Evolutionary conservation across 2,797 vertebrate species (phyloP), one percentile per base, ranked within the genome.

Genomic region (Lagorchestes hirsutus): DNA sequence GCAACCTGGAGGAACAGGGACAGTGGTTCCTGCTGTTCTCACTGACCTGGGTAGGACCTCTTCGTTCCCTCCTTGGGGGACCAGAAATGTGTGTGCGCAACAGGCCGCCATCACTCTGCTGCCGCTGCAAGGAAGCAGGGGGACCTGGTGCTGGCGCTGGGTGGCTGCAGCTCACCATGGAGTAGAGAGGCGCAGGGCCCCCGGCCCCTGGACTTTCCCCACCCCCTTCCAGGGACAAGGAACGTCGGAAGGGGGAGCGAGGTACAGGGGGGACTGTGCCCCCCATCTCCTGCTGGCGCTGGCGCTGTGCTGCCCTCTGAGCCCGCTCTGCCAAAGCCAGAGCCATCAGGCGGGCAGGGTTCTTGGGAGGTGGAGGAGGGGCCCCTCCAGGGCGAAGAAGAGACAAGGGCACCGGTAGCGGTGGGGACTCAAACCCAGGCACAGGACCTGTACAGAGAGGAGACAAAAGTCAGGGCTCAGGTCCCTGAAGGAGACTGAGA

Each of bases 331-430:
- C 99, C 95, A 99, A 98, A 50, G 98, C 99, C 92, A 99, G 97
- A 5, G 99, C 99, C 99, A 99, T 99, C 90, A 99, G 98, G 2
- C 99, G 98, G 18, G 99, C 99, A n/a, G 99, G 99, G 94, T 99
- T 99, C 96, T 99, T 99, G 18, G 99, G 99, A 1, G 99, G 99
- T 0, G 99, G 99, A 4, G 99, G 98, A 0, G 99, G 99, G 0
- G 99, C 99, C 56, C 99, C 98, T 57, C 99, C 98, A 4, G 99
- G 99, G 3, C 97, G 98, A 52, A 98, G 56, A 14, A 98, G 94
- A 29, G 98, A 96, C 10, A 98, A 55, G 22, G 98, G 55, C 11
- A 96, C 97, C 24, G 98, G 97, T 50, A 98, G 97, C 6, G 97
- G 95, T 31, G 98, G 98, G 82, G 98, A 98, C 10, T 98, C 98